A percentile compares a stretch with the other conserved stretches of the same genome.
These are phyloP conservation scores for Seriola rivoliana DNA, from an alignment of 2,113 vertebrate species.

Conservation along the genomic window DNA sequence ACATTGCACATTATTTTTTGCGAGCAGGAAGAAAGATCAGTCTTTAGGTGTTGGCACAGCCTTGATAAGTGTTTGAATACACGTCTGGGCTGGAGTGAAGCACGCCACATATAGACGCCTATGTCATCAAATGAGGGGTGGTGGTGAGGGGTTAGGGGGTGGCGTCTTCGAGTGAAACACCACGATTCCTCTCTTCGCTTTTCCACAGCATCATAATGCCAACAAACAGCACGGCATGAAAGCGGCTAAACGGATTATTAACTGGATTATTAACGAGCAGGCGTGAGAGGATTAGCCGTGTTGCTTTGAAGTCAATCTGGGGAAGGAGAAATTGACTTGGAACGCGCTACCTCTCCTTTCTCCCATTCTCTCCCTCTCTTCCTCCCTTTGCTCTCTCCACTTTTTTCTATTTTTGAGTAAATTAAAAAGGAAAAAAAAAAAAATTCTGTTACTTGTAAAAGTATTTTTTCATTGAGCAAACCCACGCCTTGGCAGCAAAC, in stretches of 20 bases:
- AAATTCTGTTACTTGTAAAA: conserved; percentile 20
- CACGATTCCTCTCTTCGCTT: conserved; percentile 53
- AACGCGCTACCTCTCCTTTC: conserved; percentile 50
- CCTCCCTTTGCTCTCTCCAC: conserved; percentile 1
- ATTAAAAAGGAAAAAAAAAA: conserved; percentile 4
- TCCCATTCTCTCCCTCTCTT: conserved; percentile 8
- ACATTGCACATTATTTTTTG: not conserved
- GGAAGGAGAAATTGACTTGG: conserved; percentile 78
- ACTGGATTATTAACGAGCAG: conserved; percentile 85
- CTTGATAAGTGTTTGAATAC: conserved; percentile 1
- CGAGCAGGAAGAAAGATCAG: not conserved
- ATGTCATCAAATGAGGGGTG: not conserved
- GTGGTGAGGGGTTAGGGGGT: not conserved
- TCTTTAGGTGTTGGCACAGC: not conserved
- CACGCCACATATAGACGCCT: not conserved
- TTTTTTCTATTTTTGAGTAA: conserved; percentile 55
- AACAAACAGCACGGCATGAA: conserved; percentile 80
- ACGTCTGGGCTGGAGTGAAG: not conserved
- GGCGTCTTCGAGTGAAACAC: conserved; percentile 23
- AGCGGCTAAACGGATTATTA: conserved; percentile 85
- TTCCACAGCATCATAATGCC: conserved; percentile 64
- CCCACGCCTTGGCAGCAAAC: conserved; percentile 23
- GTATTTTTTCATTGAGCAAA: conserved; percentile 17
- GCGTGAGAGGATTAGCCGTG: conserved; percentile 82
- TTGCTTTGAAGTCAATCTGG: conserved; percentile 84